Evolutionary conservation across 2,888 invertebrate genomes (phyloP), one percentile per base, ranked within the genome.

Genomic region (Gortyna flavago): DNA sequence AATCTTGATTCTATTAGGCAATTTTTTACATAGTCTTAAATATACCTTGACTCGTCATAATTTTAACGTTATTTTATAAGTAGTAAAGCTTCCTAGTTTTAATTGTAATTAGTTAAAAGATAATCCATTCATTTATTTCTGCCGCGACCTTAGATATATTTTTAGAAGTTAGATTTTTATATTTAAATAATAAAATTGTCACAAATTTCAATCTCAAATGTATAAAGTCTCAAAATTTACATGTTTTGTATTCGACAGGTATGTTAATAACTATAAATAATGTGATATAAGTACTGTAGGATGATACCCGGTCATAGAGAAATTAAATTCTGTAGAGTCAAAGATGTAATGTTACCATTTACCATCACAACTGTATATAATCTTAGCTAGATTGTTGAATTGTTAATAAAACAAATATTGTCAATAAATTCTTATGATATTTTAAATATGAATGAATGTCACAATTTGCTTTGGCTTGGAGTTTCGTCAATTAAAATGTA

Each of bases 311-410:
- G 70, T 54, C 68, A 70, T 87, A 87, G 84, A 84, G 7, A 85
- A 85, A 86, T 85, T 82, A 71, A 75, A 79, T n/a, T n/a, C n/a
- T n/a, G n/a, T 72, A 77, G 85, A 90, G 89, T 92, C 93, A 93
- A 94, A 93, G 92, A 93, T 88, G 38, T 90, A 90, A 83, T 90
- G 95, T 95, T 95, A 95, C 95, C 95, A 93, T 90, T 85, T 89
- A 90, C 90, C 93, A 93, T 94, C 94, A 93, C 93, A 94, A 93
- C 91, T 95, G 94, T 95, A 94, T 90, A 94, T 94, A 93, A 90
- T 90, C 84, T 92, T 94, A 94, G 92, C 83, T 95, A 94, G 91
- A 93, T 94, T 93, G 93, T 95, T 95, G 91, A 94, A 92, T 92
- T 92, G 90, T 93, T 92, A 88, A 90, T 89, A 90, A 92, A 79